phyloP scores from a whole-genome alignment of 2,113 vertebrate genomes.

The Chaetops frenatus region DNA sequence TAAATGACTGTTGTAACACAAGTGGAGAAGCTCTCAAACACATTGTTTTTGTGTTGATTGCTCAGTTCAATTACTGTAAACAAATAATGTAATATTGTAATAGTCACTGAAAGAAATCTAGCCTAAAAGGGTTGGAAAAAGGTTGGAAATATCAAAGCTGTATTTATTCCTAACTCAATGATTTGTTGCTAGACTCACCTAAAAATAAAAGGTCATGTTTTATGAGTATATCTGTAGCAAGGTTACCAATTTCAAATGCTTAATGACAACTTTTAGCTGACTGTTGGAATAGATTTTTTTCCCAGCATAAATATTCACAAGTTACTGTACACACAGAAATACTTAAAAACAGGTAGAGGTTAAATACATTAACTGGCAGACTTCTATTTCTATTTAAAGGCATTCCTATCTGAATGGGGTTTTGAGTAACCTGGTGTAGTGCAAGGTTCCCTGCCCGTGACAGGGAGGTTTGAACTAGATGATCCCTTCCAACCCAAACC shows the following conservation, averaged over 20 bases:
- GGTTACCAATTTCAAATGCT: slow-evolving; percentile 22
- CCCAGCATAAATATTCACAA: background rate
- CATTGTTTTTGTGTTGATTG: slow-evolving; percentile 51
- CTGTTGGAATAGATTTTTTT: background rate
- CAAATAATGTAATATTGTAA: slow-evolving; percentile 27
- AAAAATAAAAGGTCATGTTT: slow-evolving; percentile 19
- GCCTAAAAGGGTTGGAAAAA: background rate
- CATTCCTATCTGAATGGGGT: background rate
- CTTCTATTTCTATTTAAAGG: background rate
- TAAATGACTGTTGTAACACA: slow-evolving; percentile 29
- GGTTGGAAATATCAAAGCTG: slow-evolving; percentile 26
- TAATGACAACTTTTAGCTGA: background rate
- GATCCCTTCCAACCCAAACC: background rate
- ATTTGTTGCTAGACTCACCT: slow-evolving; percentile 6
- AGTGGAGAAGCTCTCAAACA: slow-evolving; percentile 38
- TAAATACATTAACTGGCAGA: background rate
- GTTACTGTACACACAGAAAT: background rate
- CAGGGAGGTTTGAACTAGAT: background rate
- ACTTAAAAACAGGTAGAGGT: background rate
- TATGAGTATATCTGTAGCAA: background rate
- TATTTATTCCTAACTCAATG: background rate
- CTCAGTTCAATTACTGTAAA: slow-evolving; percentile 53
- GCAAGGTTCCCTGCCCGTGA: background rate
- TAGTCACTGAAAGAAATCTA: slow-evolving; percentile 38
- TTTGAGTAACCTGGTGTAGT: background rate